Evolutionary conservation across 2,888 invertebrate genomes (phyloP), one percentile per base, ranked within the genome.

Genomic region (Agrochola lota): DNA sequence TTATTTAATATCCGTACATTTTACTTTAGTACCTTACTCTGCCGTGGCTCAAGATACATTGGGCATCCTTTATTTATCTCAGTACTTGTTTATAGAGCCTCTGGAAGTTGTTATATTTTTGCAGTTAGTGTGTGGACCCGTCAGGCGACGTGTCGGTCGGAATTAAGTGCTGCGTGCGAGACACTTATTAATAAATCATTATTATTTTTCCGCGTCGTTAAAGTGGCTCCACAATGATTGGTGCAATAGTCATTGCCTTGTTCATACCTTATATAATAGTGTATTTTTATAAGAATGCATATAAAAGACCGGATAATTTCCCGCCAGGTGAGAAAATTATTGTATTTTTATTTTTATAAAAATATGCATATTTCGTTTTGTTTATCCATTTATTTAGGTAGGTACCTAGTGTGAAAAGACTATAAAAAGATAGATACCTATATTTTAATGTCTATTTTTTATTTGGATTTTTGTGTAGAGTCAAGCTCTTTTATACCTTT

Each of bases 241-340:
- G 91, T 83, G 85, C 89, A 72, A 6, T 93, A 77, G 84, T 95
- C 88, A 89, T 93, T 40, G 92, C 94, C 43, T 81, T 93, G 69
- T 78, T 96, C 62, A 89, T 97, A 74, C 85, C 95, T 11, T 76
- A 84, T 26, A 74, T 94, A 52, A 87, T 94, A 80, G 87, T 94
- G 59, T 88, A 91, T 64, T 87, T 92, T 40, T 94, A 94, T 80
- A 91, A 95, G 80, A 95, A 95, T 92, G 96, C 96, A 0, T 94
- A 93, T 62, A 94, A 93, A 59, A 95, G 93, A 85, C 96, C 97
- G 0, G 89, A 93, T 2, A 97, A 97, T 78, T 97, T 97, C 86
- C 97, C 97, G 12, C 97, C 97, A 84, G 97, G 97, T 97, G 93
- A 94, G 90, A 77, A 60, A 57, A 30, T 49, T 15, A 26, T 49